A percentile compares a stretch with the other conserved stretches of the same genome.
Conservation (phyloP, 1,140 invertebrate species). For the Drosophila neocordata region DNA sequence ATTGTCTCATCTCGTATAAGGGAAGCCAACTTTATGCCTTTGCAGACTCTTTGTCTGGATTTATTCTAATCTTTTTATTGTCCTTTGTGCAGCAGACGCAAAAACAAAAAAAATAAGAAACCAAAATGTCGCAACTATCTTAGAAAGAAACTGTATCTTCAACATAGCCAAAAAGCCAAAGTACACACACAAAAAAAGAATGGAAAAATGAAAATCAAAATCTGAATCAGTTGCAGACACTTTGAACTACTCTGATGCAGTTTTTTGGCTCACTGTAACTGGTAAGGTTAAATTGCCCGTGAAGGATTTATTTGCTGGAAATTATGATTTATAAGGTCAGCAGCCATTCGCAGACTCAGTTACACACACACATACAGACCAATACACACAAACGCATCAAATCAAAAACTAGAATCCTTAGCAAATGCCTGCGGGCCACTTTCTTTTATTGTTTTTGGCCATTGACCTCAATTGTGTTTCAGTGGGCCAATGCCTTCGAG, state of each 20-base stretch:
- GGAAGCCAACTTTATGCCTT: background rate
- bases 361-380: slow-evolving; percentile 35
- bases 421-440: slow-evolving; percentile 30
- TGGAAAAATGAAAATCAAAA: slow-evolving; percentile 30
- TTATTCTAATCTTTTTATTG: background rate
- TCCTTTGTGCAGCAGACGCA: background rate
- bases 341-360: slow-evolving; percentile 57
- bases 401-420: slow-evolving; percentile 33
- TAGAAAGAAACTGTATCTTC: slow-evolving; percentile 4
- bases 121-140: background rate
- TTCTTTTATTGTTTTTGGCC: slow-evolving; percentile 61
- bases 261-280: slow-evolving; percentile 52
- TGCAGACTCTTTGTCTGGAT: background rate
- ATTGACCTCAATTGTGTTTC: slow-evolving; percentile 54
- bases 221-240: slow-evolving; percentile 26
- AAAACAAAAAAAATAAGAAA: background rate
- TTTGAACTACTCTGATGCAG: slow-evolving; percentile 54
- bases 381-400: slow-evolving; percentile 13
- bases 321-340: slow-evolving; percentile 78
- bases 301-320: slow-evolving; percentile 78
- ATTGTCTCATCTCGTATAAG: background rate
- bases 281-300: slow-evolving; percentile 72
- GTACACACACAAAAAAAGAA: slow-evolving; percentile 17
- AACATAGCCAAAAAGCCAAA: slow-evolving; percentile 47
- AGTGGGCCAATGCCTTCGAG: slow-evolving; percentile 36